Conservation (phyloP, 1,140 invertebrate species). For the Ips typographus region DNA sequence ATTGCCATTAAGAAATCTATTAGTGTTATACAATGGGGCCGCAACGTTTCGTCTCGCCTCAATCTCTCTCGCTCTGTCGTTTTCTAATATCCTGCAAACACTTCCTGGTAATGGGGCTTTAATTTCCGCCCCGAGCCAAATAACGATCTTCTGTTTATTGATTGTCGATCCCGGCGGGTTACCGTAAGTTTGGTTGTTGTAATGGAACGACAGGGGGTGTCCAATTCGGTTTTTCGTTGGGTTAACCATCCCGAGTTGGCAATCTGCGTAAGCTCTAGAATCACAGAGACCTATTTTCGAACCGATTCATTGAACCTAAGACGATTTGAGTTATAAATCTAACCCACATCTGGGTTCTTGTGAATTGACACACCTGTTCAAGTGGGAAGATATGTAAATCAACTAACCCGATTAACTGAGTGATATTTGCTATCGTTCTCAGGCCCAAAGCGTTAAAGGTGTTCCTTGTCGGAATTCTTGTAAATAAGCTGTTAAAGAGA, state of each 20-base stretch:
- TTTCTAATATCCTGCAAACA: slow-evolving; percentile 28
- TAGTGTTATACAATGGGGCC: too few relatives aligned
- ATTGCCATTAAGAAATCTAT: too few relatives aligned
- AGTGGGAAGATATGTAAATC: slow-evolving; percentile 33
- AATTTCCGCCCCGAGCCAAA: slow-evolving; percentile 37
- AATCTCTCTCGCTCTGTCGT: slow-evolving; percentile 1
- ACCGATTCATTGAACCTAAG: slow-evolving; percentile 6
- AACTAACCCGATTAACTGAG: slow-evolving; percentile 27
- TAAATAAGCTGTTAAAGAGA: background rate
- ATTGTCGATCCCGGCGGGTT: slow-evolving; percentile 12
- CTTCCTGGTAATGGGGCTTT: slow-evolving; percentile 41
- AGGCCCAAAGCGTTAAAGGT: slow-evolving; percentile 10
- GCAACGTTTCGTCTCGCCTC: too few relatives aligned
- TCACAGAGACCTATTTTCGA: background rate
- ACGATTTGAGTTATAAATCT: slow-evolving; percentile 19
- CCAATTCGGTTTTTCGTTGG: slow-evolving; percentile 6
- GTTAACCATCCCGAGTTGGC: background rate
- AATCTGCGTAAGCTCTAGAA: background rate
- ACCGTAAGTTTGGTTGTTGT: slow-evolving; percentile 17
- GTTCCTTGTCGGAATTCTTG: slow-evolving; percentile 7
- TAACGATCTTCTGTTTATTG: slow-evolving; percentile 32
- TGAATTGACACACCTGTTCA: slow-evolving; percentile 24
- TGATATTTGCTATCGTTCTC: slow-evolving; percentile 22
- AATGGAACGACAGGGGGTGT: background rate
- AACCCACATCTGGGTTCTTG: slow-evolving; percentile 19